Percentiles rank a stretch among this genome's conserved stretches.
Evolutionary conservation across 2,113 vertebrate genomes (phyloP).

Genomic region (Aegypius monachus): DNA sequence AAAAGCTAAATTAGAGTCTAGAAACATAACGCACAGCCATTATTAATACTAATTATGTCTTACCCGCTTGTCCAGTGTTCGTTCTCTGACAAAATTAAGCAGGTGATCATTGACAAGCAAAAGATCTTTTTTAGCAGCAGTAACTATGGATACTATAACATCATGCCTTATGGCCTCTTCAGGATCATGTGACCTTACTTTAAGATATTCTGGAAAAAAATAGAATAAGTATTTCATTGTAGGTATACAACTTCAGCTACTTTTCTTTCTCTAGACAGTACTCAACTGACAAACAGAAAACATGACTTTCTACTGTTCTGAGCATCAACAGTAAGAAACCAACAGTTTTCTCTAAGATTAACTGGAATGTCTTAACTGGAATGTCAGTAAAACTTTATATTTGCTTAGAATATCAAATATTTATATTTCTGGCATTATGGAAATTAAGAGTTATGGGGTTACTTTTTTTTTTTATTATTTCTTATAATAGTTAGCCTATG

Average conservation of each 20-base stretch:
- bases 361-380: neutral
- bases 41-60: neutral
- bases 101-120: slow-evolving; percentile 94
- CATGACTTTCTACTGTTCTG: neutral
- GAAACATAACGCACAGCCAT: neutral
- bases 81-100: slow-evolving; percentile 95
- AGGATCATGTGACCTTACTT: slow-evolving; percentile 96
- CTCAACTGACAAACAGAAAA: neutral
- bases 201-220: slow-evolving; percentile 85
- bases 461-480: neutral
- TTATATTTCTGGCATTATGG: neutral
- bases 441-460: neutral
- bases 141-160: slow-evolving; percentile 99
- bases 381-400: neutral
- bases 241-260: neutral
- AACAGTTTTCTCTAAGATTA: neutral
- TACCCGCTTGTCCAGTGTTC: slow-evolving; percentile 96
- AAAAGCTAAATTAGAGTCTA: neutral
- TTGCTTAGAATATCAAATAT: neutral
- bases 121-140: slow-evolving; percentile 97
- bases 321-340: neutral
- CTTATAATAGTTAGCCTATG: neutral
- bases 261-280: neutral
- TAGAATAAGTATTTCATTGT: neutral
- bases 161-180: slow-evolving; percentile 98